phyloP scores from a whole-genome alignment of 2,888 invertebrate genomes.

The Rhagonycha lutea region DNA sequence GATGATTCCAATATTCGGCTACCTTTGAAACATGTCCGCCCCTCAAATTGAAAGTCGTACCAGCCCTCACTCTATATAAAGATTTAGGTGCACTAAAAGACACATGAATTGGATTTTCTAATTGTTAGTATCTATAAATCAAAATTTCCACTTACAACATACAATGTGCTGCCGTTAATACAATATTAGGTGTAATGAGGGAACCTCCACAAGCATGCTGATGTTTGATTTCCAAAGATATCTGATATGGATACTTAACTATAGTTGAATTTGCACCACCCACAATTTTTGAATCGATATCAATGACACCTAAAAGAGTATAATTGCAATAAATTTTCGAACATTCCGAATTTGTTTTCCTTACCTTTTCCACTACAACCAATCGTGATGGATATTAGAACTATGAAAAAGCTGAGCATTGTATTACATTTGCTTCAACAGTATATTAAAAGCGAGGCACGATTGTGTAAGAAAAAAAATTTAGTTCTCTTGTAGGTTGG shows the following conservation, averaged over 20 bases:
- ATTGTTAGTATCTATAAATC: background rate
- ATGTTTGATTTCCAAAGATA: background rate
- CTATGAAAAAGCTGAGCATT: background rate
- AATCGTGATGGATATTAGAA: background rate
- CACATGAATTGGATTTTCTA: background rate
- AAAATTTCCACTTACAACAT: background rate
- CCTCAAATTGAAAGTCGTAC: background rate
- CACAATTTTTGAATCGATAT: background rate
- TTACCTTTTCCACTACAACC: background rate
- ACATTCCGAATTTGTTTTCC: background rate
- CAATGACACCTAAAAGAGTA: background rate
- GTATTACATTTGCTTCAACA: background rate
- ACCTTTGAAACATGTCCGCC: background rate
- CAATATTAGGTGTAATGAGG: background rate
- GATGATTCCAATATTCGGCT: background rate
- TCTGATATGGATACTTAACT: background rate
- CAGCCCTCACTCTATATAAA: background rate
- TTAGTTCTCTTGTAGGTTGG: background rate
- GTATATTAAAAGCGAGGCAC: background rate
- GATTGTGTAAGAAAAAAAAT: background rate
- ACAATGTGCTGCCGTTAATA: constrained; percentile 1
- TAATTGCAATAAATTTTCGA: background rate
- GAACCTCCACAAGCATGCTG: background rate
- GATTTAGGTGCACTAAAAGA: background rate
- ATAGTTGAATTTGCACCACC: background rate